Conservation (phyloP, 2,113 vertebrate genomes). For the Malaclemys terrapin region DNA sequence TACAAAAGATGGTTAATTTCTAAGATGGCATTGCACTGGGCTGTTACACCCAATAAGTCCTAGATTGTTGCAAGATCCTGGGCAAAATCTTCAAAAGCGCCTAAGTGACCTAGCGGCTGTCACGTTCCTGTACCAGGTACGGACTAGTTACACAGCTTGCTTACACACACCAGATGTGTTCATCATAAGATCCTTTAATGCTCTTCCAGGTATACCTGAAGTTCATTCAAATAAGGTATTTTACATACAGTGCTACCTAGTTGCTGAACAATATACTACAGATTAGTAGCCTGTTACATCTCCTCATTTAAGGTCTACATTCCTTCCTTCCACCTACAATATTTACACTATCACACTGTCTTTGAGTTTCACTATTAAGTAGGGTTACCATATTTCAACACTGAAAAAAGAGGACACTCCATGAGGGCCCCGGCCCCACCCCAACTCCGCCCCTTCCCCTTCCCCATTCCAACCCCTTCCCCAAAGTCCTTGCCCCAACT, state of each 20-base stretch:
- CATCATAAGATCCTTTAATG: neutral
- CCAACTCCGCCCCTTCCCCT: too few species aligned
- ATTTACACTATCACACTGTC: neutral
- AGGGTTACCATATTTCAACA: too few species aligned
- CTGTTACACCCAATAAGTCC: neutral
- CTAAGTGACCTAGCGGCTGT: neutral
- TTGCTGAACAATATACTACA: neutral
- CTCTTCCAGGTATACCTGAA: neutral
- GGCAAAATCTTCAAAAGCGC: neutral
- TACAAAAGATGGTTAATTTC: slow-evolving; percentile 9
- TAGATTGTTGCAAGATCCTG: neutral
- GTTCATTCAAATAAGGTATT: neutral
- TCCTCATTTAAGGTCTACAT: neutral
- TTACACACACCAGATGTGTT: neutral
- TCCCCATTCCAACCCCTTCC: too few species aligned
- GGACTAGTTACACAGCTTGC: neutral
- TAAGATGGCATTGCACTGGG: neutral
- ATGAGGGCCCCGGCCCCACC: too few species aligned
- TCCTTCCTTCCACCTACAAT: neutral
- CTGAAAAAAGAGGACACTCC: too few species aligned
- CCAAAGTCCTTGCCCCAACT: too few species aligned
- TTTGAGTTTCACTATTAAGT: neutral
- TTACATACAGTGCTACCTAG: neutral
- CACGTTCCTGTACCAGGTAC: too few species aligned
- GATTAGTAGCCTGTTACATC: neutral